Conservation (phyloP, 2,888 invertebrate species). For the Orchesella flavescens region DNA sequence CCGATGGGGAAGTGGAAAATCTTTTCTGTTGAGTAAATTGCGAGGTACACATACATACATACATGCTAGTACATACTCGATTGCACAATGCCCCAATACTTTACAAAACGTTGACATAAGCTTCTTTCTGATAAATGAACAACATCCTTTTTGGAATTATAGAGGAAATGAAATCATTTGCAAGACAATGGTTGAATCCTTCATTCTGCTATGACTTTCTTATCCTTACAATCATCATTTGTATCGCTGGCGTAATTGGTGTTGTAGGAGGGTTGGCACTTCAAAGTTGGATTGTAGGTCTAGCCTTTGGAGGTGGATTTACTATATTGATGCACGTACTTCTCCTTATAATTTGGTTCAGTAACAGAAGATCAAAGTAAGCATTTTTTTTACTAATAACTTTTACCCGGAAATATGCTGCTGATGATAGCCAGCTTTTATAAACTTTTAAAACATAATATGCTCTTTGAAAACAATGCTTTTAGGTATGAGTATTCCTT, state of each 20-base stretch:
- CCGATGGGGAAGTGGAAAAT: slow-evolving; percentile 99
- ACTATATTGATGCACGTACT: slow-evolving; percentile 77
- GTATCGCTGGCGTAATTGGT: slow-evolving; percentile 82
- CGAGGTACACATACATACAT: too few species aligned
- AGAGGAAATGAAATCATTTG: slow-evolving; percentile 98
- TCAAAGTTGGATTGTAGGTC: slow-evolving; percentile 79
- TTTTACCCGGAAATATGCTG: too few species aligned
- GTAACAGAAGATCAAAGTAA: slow-evolving; percentile 80
- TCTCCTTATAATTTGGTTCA: slow-evolving; percentile 81
- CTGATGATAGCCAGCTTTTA: background rate
- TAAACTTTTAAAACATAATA: too few species aligned
- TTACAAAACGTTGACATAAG: too few species aligned
- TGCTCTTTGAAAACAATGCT: too few species aligned
- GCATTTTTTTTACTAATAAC: background rate
- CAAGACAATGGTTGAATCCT: slow-evolving; percentile 91
- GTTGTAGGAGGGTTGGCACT: slow-evolving; percentile 79
- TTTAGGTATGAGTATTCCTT: slow-evolving; percentile 89
- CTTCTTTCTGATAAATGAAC: background rate
- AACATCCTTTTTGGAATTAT: slow-evolving; percentile 72
- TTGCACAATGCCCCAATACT: background rate
- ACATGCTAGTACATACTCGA: too few species aligned
- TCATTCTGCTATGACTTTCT: slow-evolving; percentile 88
- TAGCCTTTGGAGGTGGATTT: slow-evolving; percentile 77
- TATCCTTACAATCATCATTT: slow-evolving; percentile 82
- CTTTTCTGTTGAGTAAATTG: slow-evolving; percentile 93